Base-by-base conservation (phyloP, 2,888 invertebrate species). In the Monopis laevigella region DNA sequence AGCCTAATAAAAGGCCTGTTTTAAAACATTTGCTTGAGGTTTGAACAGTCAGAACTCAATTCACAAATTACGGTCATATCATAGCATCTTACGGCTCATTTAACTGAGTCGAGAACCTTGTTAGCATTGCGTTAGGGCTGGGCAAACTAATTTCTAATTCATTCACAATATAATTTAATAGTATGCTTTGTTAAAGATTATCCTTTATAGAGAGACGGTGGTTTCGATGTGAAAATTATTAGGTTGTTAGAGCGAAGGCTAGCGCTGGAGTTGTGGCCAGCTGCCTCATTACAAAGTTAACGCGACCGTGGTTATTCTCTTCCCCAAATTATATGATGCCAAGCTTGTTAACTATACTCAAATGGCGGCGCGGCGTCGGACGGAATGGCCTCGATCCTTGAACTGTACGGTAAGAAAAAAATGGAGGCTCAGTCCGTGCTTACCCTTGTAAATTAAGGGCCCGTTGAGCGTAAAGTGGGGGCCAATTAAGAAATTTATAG, bases 401-500 rank as follows among this genome's bases (percentile, higher is more conserved):
- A 40, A 51, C 42, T 39, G 39, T 42, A 41, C 45, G 45, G 27
- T 46, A 43, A 58, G 54, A 53, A 62, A 69, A 66, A 69, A 67
- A 61, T 51, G 48, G 58, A 59, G 60, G 65, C 63, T 64, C 60
- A 60, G 61, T 68, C 55, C 56, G 56, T 62, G 72, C 59, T 62
- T 58, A 65, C 73, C 70, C 70, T 74, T 74, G 64, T 74, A 73
- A 77, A 77, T 75, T 71, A 68, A 65, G 61, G 71, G 62, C 55
- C 62, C 55, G 63, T 54, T 58, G 64, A 67, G 63, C 69, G 67
- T 66, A 70, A 72, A 71, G 65, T 63, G 64, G 62, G 54, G 62
- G 53, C 73, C 73, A 80, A 77, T 78, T 75, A 78, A 71, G 65
- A 61, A 71, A 63, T 74, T 73, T 80, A 80, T 74, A 62, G 68